phyloP scores from a whole-genome alignment of 2,888 invertebrate genomes.

The Drosophila gaucha region DNA sequence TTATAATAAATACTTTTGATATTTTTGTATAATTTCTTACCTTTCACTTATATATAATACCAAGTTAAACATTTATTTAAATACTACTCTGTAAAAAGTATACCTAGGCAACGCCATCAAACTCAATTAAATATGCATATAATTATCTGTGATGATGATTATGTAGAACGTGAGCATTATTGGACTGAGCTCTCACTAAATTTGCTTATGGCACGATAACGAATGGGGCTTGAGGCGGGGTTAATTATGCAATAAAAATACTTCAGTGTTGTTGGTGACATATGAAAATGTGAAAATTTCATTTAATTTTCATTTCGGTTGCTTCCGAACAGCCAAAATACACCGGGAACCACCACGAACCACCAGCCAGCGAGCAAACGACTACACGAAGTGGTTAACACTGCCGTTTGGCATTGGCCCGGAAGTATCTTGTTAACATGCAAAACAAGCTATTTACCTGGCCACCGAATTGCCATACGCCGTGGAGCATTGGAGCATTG shows the following conservation, averaged over 20 bases:
- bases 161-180: neutral
- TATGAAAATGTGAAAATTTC: slow-evolving; percentile 68
- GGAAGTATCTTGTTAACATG: slow-evolving; percentile 82
- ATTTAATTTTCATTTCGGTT: slow-evolving; percentile 55
- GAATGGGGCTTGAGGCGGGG: slow-evolving; percentile 33
- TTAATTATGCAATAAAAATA: slow-evolving; percentile 78
- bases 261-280: slow-evolving; percentile 53
- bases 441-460: slow-evolving; percentile 78
- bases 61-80: too few species aligned
- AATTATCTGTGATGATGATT: slow-evolving; percentile 6
- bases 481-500: too few species aligned
- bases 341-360: neutral
- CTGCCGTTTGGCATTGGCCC: slow-evolving; percentile 62
- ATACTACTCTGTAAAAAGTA: too few species aligned
- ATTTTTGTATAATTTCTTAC: too few species aligned
- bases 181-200: slow-evolving; percentile 8
- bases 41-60: too few species aligned
- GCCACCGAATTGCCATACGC: neutral
- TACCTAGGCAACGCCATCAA: neutral
- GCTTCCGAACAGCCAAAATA: too few species aligned
- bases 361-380: slow-evolving; percentile 30
- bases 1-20: too few species aligned
- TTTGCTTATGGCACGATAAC: slow-evolving; percentile 1
- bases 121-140: slow-evolving; percentile 7
- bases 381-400: slow-evolving; percentile 51